Percentiles rank a stretch among this genome's conserved stretches.
phyloP scores from a whole-genome alignment of 2,113 vertebrate genomes.

The Mormyrus lacerda region DNA sequence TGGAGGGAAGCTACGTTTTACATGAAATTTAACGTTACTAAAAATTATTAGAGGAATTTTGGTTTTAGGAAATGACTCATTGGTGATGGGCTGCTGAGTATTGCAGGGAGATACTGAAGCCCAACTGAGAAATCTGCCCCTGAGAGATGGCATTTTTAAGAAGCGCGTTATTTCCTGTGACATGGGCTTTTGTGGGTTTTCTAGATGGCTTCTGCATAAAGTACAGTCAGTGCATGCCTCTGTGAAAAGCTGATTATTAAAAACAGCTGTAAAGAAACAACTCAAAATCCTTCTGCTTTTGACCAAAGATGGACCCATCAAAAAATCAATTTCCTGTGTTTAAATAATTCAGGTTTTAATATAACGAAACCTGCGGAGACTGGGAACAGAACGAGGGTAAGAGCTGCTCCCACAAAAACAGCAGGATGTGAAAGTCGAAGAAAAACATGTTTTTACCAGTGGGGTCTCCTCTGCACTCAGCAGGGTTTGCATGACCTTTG shows the following conservation, averaged over 20 bases:
- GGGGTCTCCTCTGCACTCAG: not conserved
- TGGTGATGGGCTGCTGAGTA: not conserved
- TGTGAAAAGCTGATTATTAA: conserved; percentile 5
- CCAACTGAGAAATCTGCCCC: not conserved
- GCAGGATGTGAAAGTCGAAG: not conserved
- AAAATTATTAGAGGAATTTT: not conserved
- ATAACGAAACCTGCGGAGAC: not conserved
- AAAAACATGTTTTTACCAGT: not conserved
- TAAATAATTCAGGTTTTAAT: conserved; percentile 19
- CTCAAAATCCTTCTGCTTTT: not conserved
- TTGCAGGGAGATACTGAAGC: not conserved
- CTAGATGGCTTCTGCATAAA: not conserved
- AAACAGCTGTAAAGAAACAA: not conserved
- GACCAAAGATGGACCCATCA: not conserved
- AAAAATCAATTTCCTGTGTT: conserved; percentile 1
- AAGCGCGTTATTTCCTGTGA: not conserved
- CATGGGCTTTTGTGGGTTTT: not conserved
- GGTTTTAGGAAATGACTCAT: not conserved
- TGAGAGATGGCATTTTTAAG: not conserved
- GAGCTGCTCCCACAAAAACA: not conserved
- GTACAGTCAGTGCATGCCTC: not conserved
- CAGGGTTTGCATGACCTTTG: not conserved
- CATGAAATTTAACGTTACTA: not conserved
- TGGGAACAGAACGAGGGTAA: not conserved
- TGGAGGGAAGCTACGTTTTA: not conserved